phyloP scores from a whole-genome alignment of 2,888 invertebrate species.

The Leuctra nigra region DNA sequence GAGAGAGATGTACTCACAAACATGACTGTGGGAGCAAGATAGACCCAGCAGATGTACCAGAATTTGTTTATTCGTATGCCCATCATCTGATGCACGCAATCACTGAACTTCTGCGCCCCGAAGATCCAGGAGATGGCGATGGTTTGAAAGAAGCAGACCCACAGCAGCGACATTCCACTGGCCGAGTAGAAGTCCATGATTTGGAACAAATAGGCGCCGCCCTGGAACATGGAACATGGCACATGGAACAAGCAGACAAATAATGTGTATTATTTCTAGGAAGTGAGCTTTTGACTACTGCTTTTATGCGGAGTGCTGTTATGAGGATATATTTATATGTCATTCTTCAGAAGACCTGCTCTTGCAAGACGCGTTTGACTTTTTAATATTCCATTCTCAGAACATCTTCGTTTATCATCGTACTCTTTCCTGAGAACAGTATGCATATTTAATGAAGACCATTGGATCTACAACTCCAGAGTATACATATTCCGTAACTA shows the following conservation, averaged over 20 bases:
- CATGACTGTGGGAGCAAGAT: conserved; percentile 52
- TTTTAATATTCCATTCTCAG: too few relatives aligned
- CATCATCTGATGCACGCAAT: conserved; percentile 58
- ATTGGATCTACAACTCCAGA: too few relatives aligned
- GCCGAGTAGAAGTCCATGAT: conserved; percentile 51
- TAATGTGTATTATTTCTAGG: too few relatives aligned
- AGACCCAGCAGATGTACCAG: conserved; percentile 54
- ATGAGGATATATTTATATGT: background rate
- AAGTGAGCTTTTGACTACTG: background rate
- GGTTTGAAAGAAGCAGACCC: conserved; percentile 56
- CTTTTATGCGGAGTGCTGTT: too few relatives aligned
- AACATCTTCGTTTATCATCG: too few relatives aligned
- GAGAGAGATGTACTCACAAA: conserved; percentile 48
- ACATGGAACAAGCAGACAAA: too few relatives aligned
- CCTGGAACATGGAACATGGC: conserved; percentile 38
- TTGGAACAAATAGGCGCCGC: conserved; percentile 44
- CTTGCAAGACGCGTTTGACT: too few relatives aligned
- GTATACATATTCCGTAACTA: too few relatives aligned
- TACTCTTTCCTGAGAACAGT: too few relatives aligned
- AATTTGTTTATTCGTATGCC: conserved; percentile 47
- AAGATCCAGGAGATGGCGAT: conserved; percentile 54
- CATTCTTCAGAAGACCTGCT: background rate
- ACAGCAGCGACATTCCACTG: conserved; percentile 51
- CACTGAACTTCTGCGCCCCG: conserved; percentile 50
- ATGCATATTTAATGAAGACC: too few relatives aligned